Base-by-base conservation (phyloP, 2,888 invertebrate genomes). In the Ischnura elegans region DNA sequence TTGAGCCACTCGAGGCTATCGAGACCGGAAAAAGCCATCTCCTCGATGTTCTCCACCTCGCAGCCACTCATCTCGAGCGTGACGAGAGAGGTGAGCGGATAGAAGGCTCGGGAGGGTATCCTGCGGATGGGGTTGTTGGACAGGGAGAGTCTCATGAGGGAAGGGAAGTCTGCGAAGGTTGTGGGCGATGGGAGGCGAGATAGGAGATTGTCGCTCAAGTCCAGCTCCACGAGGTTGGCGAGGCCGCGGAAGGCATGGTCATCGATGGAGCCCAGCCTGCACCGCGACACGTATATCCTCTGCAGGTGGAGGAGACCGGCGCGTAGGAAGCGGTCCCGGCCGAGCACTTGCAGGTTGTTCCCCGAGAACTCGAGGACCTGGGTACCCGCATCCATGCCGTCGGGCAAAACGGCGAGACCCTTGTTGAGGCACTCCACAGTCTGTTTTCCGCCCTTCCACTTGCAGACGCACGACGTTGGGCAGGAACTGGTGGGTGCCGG, bases 381-480 rank as follows among this genome's bases (percentile, higher is more conserved):
- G 61, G 99, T 99, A 95, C 98, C 98, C 85, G 98, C 97, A 96
- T 98, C 98, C 94, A 98, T 98, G 95, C 97, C 97, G 95, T 98
- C 98, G 87, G 99, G 99, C 95, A 99, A 98, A 94, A 98, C 97
- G 95, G 98, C 98, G 94, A 99, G 97, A 94, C 97, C 97, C 94
- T 98, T 97, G 96, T 98, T 98, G 95, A 97, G 97, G 96, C 99
- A 99, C 96, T 98, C 98, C 94, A 98, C 99, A 93, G 98, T 98
- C 96, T 98, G 98, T 96, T 99, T 99, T 95, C 99, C 99, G 95
- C 98, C 98, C 96, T 98, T 98, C 99, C 99, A 99, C 96, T 98
- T 99, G 96, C 99, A 99, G 95, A 97, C 97, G 96, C 99, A 99
- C 95, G 97, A 97, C 86, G 97, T 97, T 94, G 98, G 98, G 95